Conservation (phyloP, 2,113 vertebrate genomes). For the Datnioides undecimradiatus region DNA sequence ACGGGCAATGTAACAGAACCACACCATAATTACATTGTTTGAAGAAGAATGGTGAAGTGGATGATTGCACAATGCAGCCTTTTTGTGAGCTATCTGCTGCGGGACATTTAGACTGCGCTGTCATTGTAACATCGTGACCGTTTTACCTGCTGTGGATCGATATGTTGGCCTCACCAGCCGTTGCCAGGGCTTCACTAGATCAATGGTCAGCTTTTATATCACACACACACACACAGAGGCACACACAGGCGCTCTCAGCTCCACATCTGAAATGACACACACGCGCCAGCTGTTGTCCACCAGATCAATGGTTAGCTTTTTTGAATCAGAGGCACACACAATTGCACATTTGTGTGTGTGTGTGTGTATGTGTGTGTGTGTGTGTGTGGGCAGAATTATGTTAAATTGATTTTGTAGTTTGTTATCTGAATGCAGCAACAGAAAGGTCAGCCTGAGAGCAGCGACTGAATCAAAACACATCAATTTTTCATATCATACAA, state of each 20-base stretch:
- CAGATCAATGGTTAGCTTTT: slow-evolving; percentile 59
- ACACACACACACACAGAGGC: background rate
- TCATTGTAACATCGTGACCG: slow-evolving; percentile 35
- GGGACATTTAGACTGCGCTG: slow-evolving; percentile 16
- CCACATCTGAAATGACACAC: slow-evolving; percentile 18
- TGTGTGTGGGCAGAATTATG: slow-evolving; percentile 60
- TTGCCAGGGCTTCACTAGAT: slow-evolving; percentile 46
- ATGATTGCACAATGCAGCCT: slow-evolving; percentile 5
- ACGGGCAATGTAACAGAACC: background rate
- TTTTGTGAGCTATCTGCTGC: background rate
- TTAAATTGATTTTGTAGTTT: slow-evolving; percentile 70
- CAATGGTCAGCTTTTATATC: slow-evolving; percentile 61
- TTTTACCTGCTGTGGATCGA: slow-evolving; percentile 68
- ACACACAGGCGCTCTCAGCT: background rate
- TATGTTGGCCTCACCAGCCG: slow-evolving; percentile 32
- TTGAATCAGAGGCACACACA: slow-evolving; percentile 32
- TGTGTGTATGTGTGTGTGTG: slow-evolving; percentile 12
- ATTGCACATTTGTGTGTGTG: slow-evolving; percentile 24
- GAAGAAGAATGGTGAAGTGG: slow-evolving; percentile 9
- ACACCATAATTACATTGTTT: slow-evolving; percentile 13
- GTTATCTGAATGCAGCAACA: slow-evolving; percentile 56
- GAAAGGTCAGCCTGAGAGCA: slow-evolving; percentile 66
- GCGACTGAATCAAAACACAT: slow-evolving; percentile 51
- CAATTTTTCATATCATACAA: slow-evolving; percentile 33
- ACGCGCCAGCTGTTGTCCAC: slow-evolving; percentile 16